These are phyloP conservation scores for Myripristis jacobus DNA, from an alignment of 2,797 vertebrate species.

Conservation along the genomic window DNA sequence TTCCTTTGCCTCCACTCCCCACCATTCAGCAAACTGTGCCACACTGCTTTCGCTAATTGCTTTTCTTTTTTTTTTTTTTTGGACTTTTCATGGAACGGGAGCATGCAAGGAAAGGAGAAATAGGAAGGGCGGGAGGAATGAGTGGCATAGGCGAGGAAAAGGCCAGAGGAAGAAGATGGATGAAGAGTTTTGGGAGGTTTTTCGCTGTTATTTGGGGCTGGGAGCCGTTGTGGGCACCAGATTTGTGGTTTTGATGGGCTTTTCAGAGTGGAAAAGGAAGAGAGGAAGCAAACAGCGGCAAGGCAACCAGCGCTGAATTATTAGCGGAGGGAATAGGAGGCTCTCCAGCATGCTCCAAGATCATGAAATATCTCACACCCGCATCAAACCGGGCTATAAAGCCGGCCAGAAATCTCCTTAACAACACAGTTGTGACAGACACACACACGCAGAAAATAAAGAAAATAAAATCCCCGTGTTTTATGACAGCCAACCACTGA, in stretches of 20 bases:
- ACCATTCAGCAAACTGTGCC: constrained; percentile 31
- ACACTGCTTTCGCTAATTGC: constrained; percentile 44
- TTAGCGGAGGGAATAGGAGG: not conserved
- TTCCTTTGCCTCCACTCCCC: not conserved
- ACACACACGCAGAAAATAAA: too few species aligned
- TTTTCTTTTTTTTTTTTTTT: not conserved
- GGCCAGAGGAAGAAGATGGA: not conserved
- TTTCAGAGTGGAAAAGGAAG: too few species aligned
- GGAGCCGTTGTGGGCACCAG: not conserved
- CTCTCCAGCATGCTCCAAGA: too few species aligned
- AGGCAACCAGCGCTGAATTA: not conserved
- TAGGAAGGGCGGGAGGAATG: not conserved
- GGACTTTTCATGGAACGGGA: not conserved
- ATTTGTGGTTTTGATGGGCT: not conserved
- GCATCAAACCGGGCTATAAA: not conserved
- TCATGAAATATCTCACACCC: not conserved
- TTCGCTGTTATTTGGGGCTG: too few species aligned
- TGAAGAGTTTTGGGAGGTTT: not conserved
- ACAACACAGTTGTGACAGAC: not conserved
- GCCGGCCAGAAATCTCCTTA: not conserved
- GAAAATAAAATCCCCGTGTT: too few species aligned
- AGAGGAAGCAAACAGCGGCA: not conserved
- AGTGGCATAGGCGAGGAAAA: not conserved
- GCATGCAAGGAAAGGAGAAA: not conserved
- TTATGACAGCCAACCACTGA: constrained; percentile 1